phyloP scores from a whole-genome alignment of 2,797 vertebrate species.

The Sorex maritimensis region DNA sequence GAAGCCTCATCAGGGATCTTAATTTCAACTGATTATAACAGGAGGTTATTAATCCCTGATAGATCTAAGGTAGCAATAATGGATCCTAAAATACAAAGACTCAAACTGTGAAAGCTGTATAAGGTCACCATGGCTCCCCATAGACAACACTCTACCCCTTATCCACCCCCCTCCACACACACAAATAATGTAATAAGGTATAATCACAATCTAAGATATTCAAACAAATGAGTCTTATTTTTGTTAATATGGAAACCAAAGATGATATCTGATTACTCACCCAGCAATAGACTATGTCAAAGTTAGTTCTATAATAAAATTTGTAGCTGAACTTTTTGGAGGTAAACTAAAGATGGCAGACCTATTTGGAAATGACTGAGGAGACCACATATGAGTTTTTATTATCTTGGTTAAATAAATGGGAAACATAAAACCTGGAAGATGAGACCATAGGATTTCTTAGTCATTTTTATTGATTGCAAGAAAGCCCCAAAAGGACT shows the following conservation, averaged over 20 bases:
- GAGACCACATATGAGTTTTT: slow-evolving; percentile 65
- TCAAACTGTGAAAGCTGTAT: background rate
- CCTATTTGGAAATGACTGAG: slow-evolving; percentile 70
- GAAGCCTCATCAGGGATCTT: slow-evolving; percentile 36
- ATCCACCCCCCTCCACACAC: background rate
- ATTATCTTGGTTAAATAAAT: slow-evolving; percentile 79
- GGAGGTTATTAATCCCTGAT: slow-evolving; percentile 33
- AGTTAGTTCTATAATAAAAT: slow-evolving; percentile 48
- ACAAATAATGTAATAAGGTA: background rate
- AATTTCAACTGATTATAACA: slow-evolving; percentile 48
- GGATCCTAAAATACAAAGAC: background rate
- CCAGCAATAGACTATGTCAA: background rate
- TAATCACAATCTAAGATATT: background rate
- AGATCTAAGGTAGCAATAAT: background rate
- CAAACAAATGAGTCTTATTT: background rate
- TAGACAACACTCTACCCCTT: too few relatives aligned
- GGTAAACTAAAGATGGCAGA: slow-evolving; percentile 44
- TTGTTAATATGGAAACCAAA: background rate
- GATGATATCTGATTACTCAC: background rate
- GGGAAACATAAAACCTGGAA: slow-evolving; percentile 68
- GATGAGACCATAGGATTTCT: slow-evolving; percentile 72
- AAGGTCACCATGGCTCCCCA: background rate
- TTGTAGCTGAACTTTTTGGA: slow-evolving; percentile 44
- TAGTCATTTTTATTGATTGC: slow-evolving; percentile 77
- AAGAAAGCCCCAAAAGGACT: slow-evolving; percentile 62